Evolutionary conservation across 1,140 invertebrate species (phyloP).

Genomic region (Diabrotica virgifera): DNA sequence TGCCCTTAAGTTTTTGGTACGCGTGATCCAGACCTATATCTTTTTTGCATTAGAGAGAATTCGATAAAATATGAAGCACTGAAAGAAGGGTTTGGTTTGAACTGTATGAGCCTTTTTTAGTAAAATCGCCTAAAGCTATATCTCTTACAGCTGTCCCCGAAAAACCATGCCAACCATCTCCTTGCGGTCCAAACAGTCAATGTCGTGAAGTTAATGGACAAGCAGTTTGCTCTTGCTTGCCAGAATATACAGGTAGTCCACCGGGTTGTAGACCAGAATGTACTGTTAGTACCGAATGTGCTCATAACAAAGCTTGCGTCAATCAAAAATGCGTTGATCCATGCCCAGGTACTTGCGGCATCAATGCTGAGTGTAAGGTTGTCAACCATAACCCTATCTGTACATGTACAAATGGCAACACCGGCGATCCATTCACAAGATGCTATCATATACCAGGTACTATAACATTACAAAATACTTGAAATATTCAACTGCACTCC

Average conservation of each 20-base stretch:
- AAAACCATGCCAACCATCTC: constrained; percentile 72
- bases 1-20: no score
- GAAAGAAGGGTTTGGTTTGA: no score
- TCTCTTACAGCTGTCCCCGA: constrained; percentile 25
- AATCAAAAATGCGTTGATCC: constrained; percentile 64
- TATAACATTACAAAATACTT: neutral
- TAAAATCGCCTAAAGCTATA: no score
- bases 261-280: constrained; percentile 62
- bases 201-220: constrained; percentile 51
- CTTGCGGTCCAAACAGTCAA: constrained; percentile 64
- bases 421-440: constrained; percentile 58
- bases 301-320: constrained; percentile 58
- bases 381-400: constrained; percentile 65
- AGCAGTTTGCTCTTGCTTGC: constrained; percentile 60
- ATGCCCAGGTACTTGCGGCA: constrained; percentile 58
- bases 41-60: no score
- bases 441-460: constrained; percentile 42
- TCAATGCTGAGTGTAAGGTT: constrained; percentile 56
- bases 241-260: constrained; percentile 57
- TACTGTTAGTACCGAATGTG: constrained; percentile 62
- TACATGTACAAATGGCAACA: constrained; percentile 56
- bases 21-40: no score
- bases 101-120: no score
- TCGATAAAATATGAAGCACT: no score
- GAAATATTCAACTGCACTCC: constrained; percentile 20